Percentiles rank a stretch among this genome's conserved stretches.
Conservation (phyloP, 2,888 invertebrate genomes). For the Drosophila meridionalis region DNA sequence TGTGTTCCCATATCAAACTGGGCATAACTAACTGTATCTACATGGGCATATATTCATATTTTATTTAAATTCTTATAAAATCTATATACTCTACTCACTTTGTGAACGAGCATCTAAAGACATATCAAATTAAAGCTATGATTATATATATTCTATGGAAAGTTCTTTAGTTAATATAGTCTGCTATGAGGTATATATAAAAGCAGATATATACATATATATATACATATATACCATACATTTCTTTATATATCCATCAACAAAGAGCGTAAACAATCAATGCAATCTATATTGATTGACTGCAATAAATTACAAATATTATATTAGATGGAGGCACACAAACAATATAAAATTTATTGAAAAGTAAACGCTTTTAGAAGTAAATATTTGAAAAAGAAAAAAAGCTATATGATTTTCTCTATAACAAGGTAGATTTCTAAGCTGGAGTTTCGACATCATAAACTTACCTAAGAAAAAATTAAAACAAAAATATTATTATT, state of each 20-base stretch:
- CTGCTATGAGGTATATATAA: background rate
- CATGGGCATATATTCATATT: background rate
- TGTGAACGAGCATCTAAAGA: background rate
- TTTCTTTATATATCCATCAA: constrained; percentile 1
- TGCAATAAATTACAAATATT: background rate
- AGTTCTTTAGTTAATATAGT: background rate
- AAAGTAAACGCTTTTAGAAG: background rate
- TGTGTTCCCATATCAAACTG: background rate
- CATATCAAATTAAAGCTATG: background rate
- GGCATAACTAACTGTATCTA: background rate
- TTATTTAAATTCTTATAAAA: too few relatives aligned
- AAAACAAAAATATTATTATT: too few relatives aligned
- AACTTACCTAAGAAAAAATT: background rate
- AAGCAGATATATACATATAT: background rate
- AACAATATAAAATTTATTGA: background rate
- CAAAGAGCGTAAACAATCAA: constrained; percentile 22
- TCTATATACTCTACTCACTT: background rate
- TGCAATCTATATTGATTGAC: constrained; percentile 13
- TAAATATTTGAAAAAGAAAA: background rate
- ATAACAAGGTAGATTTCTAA: background rate
- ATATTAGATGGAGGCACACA: background rate
- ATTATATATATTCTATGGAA: background rate
- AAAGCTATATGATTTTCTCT: background rate
- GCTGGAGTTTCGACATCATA: background rate
- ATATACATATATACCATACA: background rate